phyloP scores from a whole-genome alignment of 2,113 vertebrate genomes.

The Clarias batrachus region DNA sequence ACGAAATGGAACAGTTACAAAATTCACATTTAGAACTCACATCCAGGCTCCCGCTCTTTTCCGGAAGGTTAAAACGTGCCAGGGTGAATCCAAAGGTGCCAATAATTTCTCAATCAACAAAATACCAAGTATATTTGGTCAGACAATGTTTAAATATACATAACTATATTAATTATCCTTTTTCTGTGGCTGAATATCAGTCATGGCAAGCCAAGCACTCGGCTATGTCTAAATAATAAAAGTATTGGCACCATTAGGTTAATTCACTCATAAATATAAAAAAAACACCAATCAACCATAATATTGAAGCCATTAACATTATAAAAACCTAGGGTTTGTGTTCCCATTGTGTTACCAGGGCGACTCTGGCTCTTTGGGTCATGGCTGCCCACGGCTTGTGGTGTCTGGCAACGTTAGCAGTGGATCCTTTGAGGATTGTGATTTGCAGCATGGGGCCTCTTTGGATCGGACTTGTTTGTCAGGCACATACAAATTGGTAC shows the following conservation, averaged over 20 bases:
- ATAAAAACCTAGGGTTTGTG: too few species aligned
- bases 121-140: neutral
- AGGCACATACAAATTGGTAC: too few species aligned
- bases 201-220: neutral
- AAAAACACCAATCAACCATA: too few species aligned
- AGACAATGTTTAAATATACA: neutral
- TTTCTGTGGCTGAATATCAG: neutral
- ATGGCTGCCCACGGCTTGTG: too few species aligned
- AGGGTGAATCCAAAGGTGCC: neutral
- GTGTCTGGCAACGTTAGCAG: too few species aligned
- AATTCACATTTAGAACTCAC: neutral
- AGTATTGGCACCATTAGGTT: neutral
- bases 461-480: too few species aligned
- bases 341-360: too few species aligned
- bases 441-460: too few species aligned
- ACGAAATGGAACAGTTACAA: neutral
- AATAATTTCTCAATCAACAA: neutral
- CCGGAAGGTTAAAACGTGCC: neutral
- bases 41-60: neutral
- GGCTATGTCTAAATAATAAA: neutral
- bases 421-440: too few species aligned
- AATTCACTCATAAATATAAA: too few species aligned
- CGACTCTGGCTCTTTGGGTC: too few species aligned
- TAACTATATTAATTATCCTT: neutral
- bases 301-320: too few species aligned